phyloP scores from a whole-genome alignment of 2,888 invertebrate species.

The Melikaiella ostensackeni region DNA sequence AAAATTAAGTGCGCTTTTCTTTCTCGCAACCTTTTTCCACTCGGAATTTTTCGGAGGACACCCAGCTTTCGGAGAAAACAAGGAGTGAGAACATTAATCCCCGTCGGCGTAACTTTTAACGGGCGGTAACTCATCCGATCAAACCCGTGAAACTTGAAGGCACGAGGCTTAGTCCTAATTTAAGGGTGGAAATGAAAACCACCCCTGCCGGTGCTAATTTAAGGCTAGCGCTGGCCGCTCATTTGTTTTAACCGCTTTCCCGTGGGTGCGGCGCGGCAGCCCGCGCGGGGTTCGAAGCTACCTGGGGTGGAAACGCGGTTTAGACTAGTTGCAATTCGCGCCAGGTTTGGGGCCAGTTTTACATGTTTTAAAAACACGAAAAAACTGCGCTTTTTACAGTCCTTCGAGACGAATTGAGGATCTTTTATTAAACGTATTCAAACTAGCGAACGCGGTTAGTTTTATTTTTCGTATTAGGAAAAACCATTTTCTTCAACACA shows the following conservation, averaged over 20 bases:
- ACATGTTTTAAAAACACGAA: not conserved
- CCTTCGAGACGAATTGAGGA: not conserved
- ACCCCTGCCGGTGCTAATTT: constrained; percentile 75
- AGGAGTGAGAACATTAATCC: constrained; percentile 61
- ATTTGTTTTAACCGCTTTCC: constrained; percentile 76
- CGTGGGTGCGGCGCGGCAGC: constrained; percentile 62
- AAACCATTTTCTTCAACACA: too few relatives aligned
- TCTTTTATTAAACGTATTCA: not conserved
- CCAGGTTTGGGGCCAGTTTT: not conserved
- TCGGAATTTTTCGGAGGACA: not conserved
- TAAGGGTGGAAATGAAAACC: constrained; percentile 77
- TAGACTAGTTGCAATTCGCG: constrained; percentile 38
- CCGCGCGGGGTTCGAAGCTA: constrained; percentile 45
- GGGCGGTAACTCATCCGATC: constrained; percentile 73
- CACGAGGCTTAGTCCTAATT: constrained; percentile 75
- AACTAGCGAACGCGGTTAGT: too few relatives aligned
- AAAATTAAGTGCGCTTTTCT: not conserved
- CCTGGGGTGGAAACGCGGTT: constrained; percentile 47
- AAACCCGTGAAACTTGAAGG: constrained; percentile 72
- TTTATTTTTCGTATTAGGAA: too few relatives aligned
- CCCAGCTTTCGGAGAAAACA: constrained; percentile 41
- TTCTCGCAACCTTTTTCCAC: not conserved
- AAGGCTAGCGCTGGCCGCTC: constrained; percentile 75
- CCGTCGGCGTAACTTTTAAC: constrained; percentile 68
- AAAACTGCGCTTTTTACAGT: not conserved